Percentiles rank a stretch among this genome's conserved stretches.
phyloP scores from a whole-genome alignment of 2,888 invertebrate species.

The Athalia rosae region DNA sequence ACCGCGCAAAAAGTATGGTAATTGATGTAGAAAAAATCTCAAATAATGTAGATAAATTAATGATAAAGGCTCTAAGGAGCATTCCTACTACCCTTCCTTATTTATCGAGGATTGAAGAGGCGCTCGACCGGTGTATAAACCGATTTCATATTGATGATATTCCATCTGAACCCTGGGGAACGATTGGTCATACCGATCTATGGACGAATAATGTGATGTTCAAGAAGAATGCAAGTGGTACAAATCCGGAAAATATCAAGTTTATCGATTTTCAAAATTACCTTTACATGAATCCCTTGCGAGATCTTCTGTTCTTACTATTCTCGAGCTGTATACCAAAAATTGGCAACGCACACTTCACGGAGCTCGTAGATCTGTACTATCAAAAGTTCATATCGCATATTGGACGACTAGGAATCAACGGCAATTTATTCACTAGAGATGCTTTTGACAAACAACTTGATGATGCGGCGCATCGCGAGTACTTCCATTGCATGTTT shows the following conservation, averaged over 20 bases:
- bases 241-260: conserved; percentile 74
- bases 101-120: conserved; percentile 42
- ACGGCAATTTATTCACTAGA: conserved; percentile 60
- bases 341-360: conserved; percentile 73
- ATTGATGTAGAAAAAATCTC: conserved; percentile 59
- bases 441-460: conserved; percentile 59
- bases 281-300: conserved; percentile 74
- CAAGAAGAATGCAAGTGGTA: conserved; percentile 67
- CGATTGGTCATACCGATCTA: conserved; percentile 77
- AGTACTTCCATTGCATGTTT: conserved; percentile 62
- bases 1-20: conserved; percentile 57
- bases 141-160: conserved; percentile 42
- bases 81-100: conserved; percentile 14
- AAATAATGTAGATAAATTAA: conserved; percentile 46
- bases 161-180: conserved; percentile 73
- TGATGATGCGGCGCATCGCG: conserved; percentile 54
- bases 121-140: conserved; percentile 50
- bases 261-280: conserved; percentile 79
- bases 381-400: conserved; percentile 74
- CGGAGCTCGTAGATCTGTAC: conserved; percentile 76
- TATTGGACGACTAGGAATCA: conserved; percentile 71
- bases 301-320: conserved; percentile 77
- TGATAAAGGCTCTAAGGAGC: neutral
- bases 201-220: conserved; percentile 80
- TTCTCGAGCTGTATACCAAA: conserved; percentile 75